Conservation (phyloP, 2,797 vertebrate species). For the Spea hammondii region DNA sequence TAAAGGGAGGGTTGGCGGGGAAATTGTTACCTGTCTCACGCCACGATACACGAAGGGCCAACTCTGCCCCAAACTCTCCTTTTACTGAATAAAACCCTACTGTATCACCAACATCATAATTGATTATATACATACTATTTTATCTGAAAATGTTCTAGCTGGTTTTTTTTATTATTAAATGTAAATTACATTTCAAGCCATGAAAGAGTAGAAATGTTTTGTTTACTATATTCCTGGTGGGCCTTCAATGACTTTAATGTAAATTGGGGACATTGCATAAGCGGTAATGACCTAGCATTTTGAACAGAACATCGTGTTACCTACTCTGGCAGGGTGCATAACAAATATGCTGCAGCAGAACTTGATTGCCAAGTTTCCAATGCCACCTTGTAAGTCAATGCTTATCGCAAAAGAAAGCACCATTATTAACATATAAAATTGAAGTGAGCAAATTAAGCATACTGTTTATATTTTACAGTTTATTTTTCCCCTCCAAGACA, state of each 20-base stretch:
- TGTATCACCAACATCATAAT: no score
- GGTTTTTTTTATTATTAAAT: no score
- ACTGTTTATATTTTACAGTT: no score
- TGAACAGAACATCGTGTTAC: constrained; percentile 13
- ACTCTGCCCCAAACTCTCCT: no score
- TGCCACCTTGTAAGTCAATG: background rate
- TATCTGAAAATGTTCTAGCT: no score
- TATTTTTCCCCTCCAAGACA: no score
- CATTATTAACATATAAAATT: background rate
- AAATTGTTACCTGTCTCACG: no score
- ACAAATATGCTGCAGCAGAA: background rate
- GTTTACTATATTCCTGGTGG: background rate
- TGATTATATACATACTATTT: no score
- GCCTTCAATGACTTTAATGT: background rate
- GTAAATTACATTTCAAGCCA: no score
- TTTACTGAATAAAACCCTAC: no score
- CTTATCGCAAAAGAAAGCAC: background rate
- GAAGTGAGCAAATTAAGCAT: background rate
- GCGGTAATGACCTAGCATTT: background rate
- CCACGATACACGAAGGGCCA: no score
- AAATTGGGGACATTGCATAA: background rate
- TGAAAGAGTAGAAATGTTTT: background rate
- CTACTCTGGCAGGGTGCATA: background rate
- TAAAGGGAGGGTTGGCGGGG: no score
- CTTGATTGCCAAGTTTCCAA: constrained; percentile 4